phyloP scores from a whole-genome alignment of 2,888 invertebrate genomes.

The Iphiclides podalirius region DNA sequence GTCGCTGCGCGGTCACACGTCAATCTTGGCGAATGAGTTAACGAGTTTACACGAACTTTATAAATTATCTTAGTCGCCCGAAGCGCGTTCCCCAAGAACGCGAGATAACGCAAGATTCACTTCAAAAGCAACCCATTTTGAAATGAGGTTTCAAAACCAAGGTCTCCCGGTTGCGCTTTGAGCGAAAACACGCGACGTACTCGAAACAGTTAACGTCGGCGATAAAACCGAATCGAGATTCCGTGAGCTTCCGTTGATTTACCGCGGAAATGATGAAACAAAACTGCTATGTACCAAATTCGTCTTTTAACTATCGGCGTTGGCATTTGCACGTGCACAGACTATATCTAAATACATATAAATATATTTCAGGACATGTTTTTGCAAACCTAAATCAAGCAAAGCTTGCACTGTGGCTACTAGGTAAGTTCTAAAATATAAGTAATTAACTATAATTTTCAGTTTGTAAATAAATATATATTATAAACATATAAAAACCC shows the following conservation, averaged over 20 bases:
- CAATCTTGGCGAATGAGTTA: slow-evolving; percentile 40
- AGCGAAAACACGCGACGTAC: slow-evolving; percentile 27
- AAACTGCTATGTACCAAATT: slow-evolving; percentile 24
- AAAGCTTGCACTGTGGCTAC: no score
- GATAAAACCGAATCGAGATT: slow-evolving; percentile 36
- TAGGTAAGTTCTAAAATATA: no score
- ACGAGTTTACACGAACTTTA: slow-evolving; percentile 50
- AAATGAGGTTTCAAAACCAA: slow-evolving; percentile 52
- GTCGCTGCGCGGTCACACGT: slow-evolving; percentile 35
- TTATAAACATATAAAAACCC: no score
- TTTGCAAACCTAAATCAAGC: no score
- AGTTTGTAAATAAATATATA: no score
- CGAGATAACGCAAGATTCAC: slow-evolving; percentile 47
- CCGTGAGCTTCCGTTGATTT: slow-evolving; percentile 7
- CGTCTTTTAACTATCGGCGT: not conserved
- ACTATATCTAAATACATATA: no score
- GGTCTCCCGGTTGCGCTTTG: slow-evolving; percentile 31
- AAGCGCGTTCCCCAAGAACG: slow-evolving; percentile 35
- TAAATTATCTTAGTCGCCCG: slow-evolving; percentile 47
- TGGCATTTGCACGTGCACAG: not conserved
- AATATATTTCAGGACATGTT: no score
- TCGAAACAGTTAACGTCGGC: slow-evolving; percentile 41
- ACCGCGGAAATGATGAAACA: slow-evolving; percentile 18
- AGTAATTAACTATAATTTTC: no score
- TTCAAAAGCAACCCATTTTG: slow-evolving; percentile 61